Conservation (phyloP, 2,797 vertebrate species). For the Ibycter americanus region DNA sequence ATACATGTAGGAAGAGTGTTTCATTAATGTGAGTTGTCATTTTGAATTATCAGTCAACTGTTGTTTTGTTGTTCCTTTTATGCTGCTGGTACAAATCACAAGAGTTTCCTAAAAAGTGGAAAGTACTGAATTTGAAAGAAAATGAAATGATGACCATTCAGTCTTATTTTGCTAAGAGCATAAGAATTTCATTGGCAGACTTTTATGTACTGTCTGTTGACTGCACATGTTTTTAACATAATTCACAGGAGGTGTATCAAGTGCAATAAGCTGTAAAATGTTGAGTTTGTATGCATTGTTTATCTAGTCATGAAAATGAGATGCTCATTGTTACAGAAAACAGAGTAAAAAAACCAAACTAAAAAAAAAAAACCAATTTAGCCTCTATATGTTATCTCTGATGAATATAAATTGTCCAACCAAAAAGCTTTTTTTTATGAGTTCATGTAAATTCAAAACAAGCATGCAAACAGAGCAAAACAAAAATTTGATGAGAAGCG, state of each 20-base stretch:
- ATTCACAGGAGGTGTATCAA: not conserved
- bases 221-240: not conserved
- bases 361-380: not conserved
- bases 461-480: not conserved
- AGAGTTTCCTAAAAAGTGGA: not conserved
- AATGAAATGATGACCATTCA: not conserved
- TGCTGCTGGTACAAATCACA: not conserved
- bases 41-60: not conserved
- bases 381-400: not conserved
- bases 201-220: not conserved
- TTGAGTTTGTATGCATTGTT: not conserved
- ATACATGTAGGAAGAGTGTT: not conserved
- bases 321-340: not conserved
- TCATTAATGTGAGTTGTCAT: not conserved
- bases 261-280: not conserved
- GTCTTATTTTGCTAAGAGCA: not conserved
- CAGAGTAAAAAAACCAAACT: not conserved
- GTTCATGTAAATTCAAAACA: constrained; percentile 23
- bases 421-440: not conserved
- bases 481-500: constrained; percentile 22
- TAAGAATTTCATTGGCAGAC: not conserved
- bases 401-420: not conserved
- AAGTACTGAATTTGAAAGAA: not conserved
- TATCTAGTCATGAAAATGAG: not conserved
- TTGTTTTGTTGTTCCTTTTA: not conserved